These are phyloP conservation scores for Hypena proboscidalis DNA, from an alignment of 2,888 invertebrate species.

Conservation along the genomic window DNA sequence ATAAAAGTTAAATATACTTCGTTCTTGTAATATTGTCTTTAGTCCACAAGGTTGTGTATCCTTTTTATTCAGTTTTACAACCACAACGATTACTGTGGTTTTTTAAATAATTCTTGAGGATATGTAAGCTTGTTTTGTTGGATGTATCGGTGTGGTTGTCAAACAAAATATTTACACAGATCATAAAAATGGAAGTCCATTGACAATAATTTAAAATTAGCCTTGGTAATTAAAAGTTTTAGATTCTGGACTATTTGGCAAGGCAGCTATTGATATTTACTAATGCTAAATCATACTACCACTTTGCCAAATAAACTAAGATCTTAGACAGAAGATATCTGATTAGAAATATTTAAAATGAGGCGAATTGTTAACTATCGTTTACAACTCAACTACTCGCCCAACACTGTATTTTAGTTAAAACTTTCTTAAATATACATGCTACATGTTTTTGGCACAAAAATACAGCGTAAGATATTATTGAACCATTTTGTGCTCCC, in stretches of 20 bases:
- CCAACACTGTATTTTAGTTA: slow-evolving; percentile 16
- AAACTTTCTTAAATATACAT: slow-evolving; percentile 9
- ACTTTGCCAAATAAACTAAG: slow-evolving; percentile 5
- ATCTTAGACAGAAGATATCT: slow-evolving; percentile 5
- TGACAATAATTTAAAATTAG: not conserved
- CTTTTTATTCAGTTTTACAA: slow-evolving; percentile 13
- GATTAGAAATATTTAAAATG: slow-evolving; percentile 7
- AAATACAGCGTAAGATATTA: slow-evolving; percentile 49
- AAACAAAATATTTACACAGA: not conserved
- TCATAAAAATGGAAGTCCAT: slow-evolving; percentile 1
- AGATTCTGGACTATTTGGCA: slow-evolving; percentile 4
- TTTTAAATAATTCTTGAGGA: too few species aligned
- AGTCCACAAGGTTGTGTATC: slow-evolving; percentile 20
- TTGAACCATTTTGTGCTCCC: slow-evolving; percentile 71
- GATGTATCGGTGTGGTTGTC: not conserved
- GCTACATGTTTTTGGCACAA: slow-evolving; percentile 49
- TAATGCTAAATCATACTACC: not conserved
- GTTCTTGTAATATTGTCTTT: slow-evolving; percentile 59
- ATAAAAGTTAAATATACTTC: slow-evolving; percentile 48
- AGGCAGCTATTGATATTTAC: not conserved
- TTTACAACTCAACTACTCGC: slow-evolving; percentile 6
- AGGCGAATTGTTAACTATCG: not conserved
- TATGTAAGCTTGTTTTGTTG: too few species aligned
- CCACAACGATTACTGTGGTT: not conserved
- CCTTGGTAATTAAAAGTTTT: not conserved